Conservation (phyloP, 2,797 vertebrate species). For the Eulemur rubriventer region DNA sequence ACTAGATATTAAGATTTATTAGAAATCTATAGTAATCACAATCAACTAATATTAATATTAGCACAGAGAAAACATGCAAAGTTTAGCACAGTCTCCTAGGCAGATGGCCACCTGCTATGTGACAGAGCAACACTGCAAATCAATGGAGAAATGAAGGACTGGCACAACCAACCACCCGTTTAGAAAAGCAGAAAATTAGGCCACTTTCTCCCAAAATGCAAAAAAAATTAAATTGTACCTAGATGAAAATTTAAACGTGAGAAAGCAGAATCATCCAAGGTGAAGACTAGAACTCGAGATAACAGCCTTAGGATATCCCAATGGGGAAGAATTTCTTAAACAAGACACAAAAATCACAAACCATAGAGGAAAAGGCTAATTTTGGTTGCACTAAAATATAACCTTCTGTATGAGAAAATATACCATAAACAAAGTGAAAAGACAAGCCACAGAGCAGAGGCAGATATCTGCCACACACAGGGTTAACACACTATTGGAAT, state of each 20-base stretch:
- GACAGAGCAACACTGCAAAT: not conserved
- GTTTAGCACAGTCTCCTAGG: not conserved
- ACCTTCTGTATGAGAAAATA: not conserved
- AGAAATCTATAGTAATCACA: not conserved
- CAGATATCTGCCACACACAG: not conserved
- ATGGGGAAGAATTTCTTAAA: not conserved
- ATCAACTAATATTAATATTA: not conserved
- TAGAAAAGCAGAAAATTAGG: not conserved
- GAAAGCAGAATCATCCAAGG: not conserved
- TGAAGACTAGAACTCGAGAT: not conserved
- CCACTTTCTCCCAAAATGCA: not conserved
- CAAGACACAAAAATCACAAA: not conserved
- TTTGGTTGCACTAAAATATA: not conserved
- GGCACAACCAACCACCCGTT: not conserved
- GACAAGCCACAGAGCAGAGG: not conserved
- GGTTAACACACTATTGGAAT: not conserved
- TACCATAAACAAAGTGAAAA: not conserved
- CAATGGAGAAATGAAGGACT: not conserved
- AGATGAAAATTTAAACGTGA: constrained; percentile 27
- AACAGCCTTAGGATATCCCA: not conserved
- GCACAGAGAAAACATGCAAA: not conserved
- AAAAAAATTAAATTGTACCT: not conserved
- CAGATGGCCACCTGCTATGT: not conserved
- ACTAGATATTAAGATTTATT: not conserved
- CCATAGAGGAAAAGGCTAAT: not conserved